Conservation (phyloP, 2,113 vertebrate species). For the Corvus hawaiiensis region DNA sequence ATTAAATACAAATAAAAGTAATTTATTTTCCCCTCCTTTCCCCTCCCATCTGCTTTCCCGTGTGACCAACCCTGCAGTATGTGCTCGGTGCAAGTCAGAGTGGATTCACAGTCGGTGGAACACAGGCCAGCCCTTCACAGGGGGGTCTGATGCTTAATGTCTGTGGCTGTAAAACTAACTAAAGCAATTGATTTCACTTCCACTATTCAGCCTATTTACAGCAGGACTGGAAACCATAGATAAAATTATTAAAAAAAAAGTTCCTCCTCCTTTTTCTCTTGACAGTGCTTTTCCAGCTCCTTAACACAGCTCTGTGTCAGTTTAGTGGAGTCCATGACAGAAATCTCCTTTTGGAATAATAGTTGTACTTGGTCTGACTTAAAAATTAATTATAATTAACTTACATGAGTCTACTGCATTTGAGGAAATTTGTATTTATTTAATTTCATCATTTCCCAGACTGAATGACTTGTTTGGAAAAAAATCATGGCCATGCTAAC, state of each 20-base stretch:
- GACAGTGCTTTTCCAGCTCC: not conserved
- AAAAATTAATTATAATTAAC: not conserved
- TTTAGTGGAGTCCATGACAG: not conserved
- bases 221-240: not conserved
- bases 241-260: not conserved
- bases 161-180: not conserved
- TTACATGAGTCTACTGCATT: not conserved
- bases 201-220: not conserved
- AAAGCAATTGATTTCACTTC: not conserved
- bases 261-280: not conserved
- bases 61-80: not conserved
- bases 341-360: not conserved
- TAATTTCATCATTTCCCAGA: not conserved
- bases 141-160: not conserved
- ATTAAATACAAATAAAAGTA: conserved; percentile 13
- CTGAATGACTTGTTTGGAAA: not conserved
- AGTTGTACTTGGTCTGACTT: not conserved
- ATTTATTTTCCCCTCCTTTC: not conserved
- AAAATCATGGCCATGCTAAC: not conserved
- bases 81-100: not conserved
- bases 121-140: not conserved
- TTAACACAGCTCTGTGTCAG: not conserved
- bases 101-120: not conserved
- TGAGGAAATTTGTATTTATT: not conserved
- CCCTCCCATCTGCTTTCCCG: not conserved